phyloP scores from a whole-genome alignment of 2,797 vertebrate genomes.

The Hylomyscus alleni region DNA sequence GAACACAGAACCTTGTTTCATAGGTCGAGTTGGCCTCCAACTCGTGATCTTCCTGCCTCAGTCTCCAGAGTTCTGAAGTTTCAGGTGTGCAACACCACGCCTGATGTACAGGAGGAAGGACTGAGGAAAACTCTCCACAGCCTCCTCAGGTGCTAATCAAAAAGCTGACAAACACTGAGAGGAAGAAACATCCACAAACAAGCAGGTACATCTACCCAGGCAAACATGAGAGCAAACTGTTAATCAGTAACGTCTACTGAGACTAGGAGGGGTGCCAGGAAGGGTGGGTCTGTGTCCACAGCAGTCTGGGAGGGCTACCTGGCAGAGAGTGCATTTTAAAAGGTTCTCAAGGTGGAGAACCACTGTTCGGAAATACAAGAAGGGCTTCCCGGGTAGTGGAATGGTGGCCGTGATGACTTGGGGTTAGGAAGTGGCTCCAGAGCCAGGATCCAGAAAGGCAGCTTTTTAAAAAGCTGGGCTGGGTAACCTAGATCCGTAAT shows the following conservation, averaged over 20 bases:
- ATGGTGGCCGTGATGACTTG: rapidly evolving
- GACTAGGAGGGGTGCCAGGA: background rate
- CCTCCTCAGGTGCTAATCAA: background rate
- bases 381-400: background rate
- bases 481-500: background rate
- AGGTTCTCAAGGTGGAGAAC: background rate
- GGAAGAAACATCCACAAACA: background rate
- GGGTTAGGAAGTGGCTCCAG: background rate
- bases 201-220: background rate
- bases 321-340: too few species aligned
- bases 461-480: background rate
- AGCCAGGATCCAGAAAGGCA: background rate
- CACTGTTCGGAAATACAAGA: background rate
- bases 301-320: background rate
- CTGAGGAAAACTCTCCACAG: background rate
- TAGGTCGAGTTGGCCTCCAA: background rate
- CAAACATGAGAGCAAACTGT: background rate
- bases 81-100: background rate
- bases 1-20: background rate
- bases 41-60: background rate
- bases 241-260: background rate
- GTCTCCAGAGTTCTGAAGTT: background rate
- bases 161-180: background rate
- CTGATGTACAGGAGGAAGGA: background rate
- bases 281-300: background rate